A percentile compares a stretch with the other conserved stretches of the same genome.
These are phyloP conservation scores for Aselliscus stoliczkanus DNA, from an alignment of 2,797 vertebrate species.

Conservation along the genomic window DNA sequence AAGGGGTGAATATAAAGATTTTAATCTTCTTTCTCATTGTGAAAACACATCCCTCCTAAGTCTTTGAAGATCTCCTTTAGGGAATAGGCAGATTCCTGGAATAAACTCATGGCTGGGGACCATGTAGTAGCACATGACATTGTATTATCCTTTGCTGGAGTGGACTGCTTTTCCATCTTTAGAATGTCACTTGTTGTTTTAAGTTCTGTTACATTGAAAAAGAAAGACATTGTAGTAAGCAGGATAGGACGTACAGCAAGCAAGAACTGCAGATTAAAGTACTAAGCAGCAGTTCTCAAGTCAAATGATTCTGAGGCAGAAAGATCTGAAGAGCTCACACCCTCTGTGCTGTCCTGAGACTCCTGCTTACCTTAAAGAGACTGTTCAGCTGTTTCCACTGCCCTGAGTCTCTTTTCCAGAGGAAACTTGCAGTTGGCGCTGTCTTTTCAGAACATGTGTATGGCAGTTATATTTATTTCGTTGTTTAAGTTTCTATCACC, in stretches of 20 bases:
- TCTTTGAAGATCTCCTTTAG: background rate
- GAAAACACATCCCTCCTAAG: background rate
- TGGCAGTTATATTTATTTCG: slow-evolving; percentile 54
- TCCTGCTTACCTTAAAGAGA: background rate
- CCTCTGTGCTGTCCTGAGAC: background rate
- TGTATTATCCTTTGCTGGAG: slow-evolving; percentile 7
- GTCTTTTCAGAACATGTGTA: slow-evolving; percentile 17
- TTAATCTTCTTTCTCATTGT: background rate
- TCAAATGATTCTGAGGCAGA: background rate
- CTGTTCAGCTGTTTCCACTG: background rate
- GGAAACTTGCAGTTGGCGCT: background rate
- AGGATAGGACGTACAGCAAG: background rate
- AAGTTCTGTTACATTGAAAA: slow-evolving; percentile 17
- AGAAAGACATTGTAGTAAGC: background rate
- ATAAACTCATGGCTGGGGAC: slow-evolving; percentile 33
- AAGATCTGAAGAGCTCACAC: background rate
- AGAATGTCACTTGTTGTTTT: slow-evolving; percentile 24
- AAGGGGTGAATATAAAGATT: background rate
- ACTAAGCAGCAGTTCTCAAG: background rate
- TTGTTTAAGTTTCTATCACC: slow-evolving; percentile 34
- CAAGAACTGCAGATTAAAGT: background rate
- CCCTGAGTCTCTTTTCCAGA: slow-evolving; percentile 17
- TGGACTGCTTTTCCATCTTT: slow-evolving; percentile 31
- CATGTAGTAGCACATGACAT: background rate
- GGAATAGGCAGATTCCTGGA: background rate